Conservation (phyloP, 2,888 invertebrate genomes). For the Hirtodrosophila histrioides region DNA sequence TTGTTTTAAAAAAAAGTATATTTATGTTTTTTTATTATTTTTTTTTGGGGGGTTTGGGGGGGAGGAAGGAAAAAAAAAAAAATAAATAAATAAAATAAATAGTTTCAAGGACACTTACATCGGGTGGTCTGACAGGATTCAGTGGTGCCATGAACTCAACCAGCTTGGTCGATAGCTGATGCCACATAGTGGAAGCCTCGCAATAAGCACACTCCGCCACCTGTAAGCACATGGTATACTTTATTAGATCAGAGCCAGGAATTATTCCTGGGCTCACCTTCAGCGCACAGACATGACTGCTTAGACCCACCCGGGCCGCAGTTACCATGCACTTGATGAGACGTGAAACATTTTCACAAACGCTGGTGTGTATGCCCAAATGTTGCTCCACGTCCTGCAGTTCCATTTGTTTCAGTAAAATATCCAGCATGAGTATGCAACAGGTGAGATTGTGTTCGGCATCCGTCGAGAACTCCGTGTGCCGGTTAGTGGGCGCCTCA, state of each 20-base stretch:
- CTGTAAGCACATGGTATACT: conserved; percentile 42
- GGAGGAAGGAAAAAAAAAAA: too few species aligned
- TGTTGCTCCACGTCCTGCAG: conserved; percentile 93
- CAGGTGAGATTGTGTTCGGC: conserved; percentile 94
- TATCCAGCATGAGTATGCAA: conserved; percentile 98
- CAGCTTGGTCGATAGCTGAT: conserved; percentile 93
- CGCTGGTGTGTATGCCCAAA: conserved; percentile 90
- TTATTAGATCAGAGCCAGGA: too few species aligned
- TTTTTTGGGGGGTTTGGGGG: too few species aligned
- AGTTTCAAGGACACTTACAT: conserved; percentile 86
- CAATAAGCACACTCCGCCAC: conserved; percentile 93
- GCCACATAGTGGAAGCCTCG: conserved; percentile 97
- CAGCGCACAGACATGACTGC: conserved; percentile 86
- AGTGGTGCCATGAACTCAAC: conserved; percentile 92
- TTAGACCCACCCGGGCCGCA: conserved; percentile 89
- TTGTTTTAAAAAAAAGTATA: too few species aligned
- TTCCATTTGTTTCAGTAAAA: conserved; percentile 96
- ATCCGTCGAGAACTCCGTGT: conserved; percentile 89
- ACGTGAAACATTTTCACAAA: conserved; percentile 90
- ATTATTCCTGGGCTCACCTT: conserved; percentile 78
- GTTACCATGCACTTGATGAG: conserved; percentile 91
- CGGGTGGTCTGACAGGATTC: conserved; percentile 89
- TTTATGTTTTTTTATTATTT: too few species aligned
- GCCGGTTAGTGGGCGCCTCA: conserved; percentile 87
- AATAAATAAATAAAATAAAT: too few species aligned